Base-by-base conservation (phyloP, 2,888 invertebrate genomes). In the Lomographa bimaculata region DNA sequence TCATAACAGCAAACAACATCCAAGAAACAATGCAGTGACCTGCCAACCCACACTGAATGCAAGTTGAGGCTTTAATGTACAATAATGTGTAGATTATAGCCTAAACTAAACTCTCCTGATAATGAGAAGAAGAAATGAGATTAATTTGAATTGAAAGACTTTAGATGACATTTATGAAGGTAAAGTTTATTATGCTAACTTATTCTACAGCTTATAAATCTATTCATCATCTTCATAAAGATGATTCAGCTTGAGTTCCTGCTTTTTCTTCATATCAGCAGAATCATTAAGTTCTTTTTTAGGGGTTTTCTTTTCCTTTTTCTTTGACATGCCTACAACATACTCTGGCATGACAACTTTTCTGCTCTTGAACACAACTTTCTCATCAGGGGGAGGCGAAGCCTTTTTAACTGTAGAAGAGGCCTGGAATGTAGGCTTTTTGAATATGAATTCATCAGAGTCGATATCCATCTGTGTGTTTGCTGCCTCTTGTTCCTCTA, bases 331-430 rank as follows among this genome's bases (percentile, higher is more conserved):
- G 0, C 96, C 96, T 39, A 96, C 91, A 7, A 95, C 92, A 89
- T 96, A 96, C 63, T 96, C 96, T 0, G 96, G 96, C 94, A 96
- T 94, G 0, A 95, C 79, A 24, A 95, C 68, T 78, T 94, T 96
- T 37, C 92, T 93, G 45, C 90, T 92, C 61, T 90, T 91, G 57
- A 94, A 92, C 30, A 90, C 78, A 2, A 91, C 51, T 50, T 77
- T 77, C 25, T 73, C 65, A 42, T 71, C 70, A 29, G 26, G 35
- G 10, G 29, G 24, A 14, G 50, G 44, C 51, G 46, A 46, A 57
- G 34, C 8, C 20, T 64, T 74, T 65, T 78, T 79, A 1, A 83
- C 49, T 9, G 67, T 66, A 20, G 78, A 76, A 12, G 86, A 85
- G 44, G 74, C 54, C 36, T 72, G 52, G 63, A 87, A 83, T 48